A percentile compares a stretch with the other conserved stretches of the same genome.
phyloP scores from a whole-genome alignment of 2,797 vertebrate species.

The Ceyx erithaca region DNA sequence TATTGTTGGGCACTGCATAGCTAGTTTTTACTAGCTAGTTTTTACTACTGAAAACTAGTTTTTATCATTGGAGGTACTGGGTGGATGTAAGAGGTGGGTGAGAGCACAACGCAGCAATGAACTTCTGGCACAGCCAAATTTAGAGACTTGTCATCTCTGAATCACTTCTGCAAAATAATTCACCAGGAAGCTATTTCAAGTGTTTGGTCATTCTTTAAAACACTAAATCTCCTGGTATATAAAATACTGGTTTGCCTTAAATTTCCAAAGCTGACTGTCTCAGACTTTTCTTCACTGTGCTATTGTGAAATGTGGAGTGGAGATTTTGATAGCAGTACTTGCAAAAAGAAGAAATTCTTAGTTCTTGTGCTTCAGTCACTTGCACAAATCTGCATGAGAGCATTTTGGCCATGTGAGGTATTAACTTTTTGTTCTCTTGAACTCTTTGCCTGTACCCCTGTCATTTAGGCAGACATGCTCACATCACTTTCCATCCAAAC shows the following conservation, averaged over 20 bases:
- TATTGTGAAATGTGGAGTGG: not conserved
- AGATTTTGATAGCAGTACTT: not conserved
- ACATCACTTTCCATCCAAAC: not conserved
- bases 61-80: not conserved
- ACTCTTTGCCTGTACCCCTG: not conserved
- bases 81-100: rapidly evolving
- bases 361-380: not conserved
- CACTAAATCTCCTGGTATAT: not conserved
- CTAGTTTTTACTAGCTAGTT: no score
- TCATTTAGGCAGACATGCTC: not conserved
- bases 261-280: not conserved
- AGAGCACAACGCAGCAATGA: not conserved
- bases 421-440: not conserved
- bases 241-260: not conserved
- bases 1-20: no score
- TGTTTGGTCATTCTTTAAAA: not conserved
- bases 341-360: not conserved
- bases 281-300: not conserved
- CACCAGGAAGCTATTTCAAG: not conserved
- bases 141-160: not conserved
- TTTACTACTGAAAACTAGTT: not conserved
- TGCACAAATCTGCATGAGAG: not conserved
- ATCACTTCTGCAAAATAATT: not conserved
- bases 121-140: not conserved
- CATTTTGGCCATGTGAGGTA: not conserved